A percentile compares a stretch with the other conserved stretches of the same genome.
phyloP scores from a whole-genome alignment of 2,888 invertebrate genomes.

The Matsumyia berberina region DNA sequence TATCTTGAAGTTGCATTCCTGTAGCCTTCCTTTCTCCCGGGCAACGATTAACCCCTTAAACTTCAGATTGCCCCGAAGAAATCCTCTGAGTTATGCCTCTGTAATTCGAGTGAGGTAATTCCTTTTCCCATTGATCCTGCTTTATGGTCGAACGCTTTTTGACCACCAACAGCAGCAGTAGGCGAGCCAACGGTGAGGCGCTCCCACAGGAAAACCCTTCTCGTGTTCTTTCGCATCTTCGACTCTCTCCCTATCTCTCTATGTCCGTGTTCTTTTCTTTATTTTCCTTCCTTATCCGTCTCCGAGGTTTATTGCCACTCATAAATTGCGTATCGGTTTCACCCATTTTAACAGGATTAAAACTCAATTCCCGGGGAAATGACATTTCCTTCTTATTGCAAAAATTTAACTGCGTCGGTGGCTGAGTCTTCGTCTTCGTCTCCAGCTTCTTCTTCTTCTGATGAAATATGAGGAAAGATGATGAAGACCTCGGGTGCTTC shows the following conservation, averaged over 20 bases:
- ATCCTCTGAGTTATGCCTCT: constrained; percentile 24
- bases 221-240: not conserved
- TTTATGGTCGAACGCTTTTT: constrained; percentile 25
- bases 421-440: not conserved
- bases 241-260: not conserved
- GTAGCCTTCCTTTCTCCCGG: constrained; percentile 1
- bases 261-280: constrained; percentile 2
- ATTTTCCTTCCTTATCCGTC: constrained; percentile 55
- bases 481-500: constrained; percentile 6
- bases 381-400: constrained; percentile 35
- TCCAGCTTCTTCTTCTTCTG: not conserved
- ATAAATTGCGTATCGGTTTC: constrained; percentile 74
- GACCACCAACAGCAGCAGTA: not conserved
- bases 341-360: constrained; percentile 72
- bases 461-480: constrained; percentile 43
- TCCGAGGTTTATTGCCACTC: constrained; percentile 56
- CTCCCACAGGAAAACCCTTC: constrained; percentile 29
- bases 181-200: too few relatives aligned
- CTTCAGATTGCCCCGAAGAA: constrained; percentile 11
- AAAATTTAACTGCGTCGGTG: constrained; percentile 18
- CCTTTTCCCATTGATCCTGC: constrained; percentile 35
- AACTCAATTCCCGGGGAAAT: constrained; percentile 62
- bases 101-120: constrained; percentile 55
- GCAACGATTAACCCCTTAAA: constrained; percentile 63
- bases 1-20: constrained; percentile 30